A percentile compares a stretch with the other conserved stretches of the same genome.
These are phyloP conservation scores for Clarias macrocephalus DNA, from an alignment of 2,113 vertebrate species.

Conservation along the genomic window DNA sequence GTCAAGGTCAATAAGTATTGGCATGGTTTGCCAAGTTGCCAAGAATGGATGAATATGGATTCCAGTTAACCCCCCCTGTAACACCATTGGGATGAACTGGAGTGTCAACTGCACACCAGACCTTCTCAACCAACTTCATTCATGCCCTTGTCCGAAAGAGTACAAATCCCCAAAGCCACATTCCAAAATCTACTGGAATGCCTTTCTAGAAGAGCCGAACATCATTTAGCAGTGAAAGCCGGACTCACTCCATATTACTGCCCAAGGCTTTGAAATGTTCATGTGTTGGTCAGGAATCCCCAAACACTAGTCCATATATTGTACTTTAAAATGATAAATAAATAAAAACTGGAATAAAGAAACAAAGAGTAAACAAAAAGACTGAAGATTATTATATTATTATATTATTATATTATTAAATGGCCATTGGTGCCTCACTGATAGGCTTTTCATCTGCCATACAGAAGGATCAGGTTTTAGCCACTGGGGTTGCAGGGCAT, in stretches of 20 bases:
- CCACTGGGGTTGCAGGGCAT: no score
- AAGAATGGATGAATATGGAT: neutral
- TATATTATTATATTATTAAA: no score
- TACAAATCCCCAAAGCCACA: neutral
- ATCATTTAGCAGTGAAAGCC: neutral
- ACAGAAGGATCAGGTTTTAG: no score
- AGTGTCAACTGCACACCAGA: neutral
- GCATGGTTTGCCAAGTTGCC: neutral
- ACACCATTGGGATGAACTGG: neutral
- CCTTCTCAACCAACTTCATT: neutral
- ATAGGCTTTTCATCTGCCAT: no score
- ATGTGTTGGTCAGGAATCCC: neutral
- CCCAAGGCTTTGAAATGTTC: neutral
- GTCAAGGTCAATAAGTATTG: neutral
- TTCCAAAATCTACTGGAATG: neutral
- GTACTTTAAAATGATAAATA: neutral
- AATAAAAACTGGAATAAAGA: neutral
- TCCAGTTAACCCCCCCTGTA: neutral
- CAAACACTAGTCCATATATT: neutral
- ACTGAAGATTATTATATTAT: neutral
- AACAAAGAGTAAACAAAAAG: neutral
- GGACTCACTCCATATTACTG: neutral
- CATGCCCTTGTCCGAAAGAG: neutral
- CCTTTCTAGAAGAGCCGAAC: neutral
- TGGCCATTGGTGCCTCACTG: no score